Conservation (phyloP, 2,113 vertebrate genomes). For the Dolichotis patagonum region DNA sequence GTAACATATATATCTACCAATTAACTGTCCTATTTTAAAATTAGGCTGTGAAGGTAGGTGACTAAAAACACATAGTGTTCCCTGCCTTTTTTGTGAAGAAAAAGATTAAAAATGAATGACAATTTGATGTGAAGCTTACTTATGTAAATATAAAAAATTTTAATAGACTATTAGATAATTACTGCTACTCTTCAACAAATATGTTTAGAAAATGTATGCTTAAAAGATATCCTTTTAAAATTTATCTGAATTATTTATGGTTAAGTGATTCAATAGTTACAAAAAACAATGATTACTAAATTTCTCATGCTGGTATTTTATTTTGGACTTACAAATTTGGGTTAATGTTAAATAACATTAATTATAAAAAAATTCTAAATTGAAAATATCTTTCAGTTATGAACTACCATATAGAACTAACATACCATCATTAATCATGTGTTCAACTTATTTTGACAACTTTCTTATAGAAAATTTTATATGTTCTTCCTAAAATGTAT, state of each 20-base stretch:
- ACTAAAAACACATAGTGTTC: neutral
- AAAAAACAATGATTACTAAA: neutral
- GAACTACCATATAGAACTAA: neutral
- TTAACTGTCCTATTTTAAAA: neutral
- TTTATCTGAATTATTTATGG: constrained; percentile 9
- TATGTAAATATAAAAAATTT: constrained; percentile 3
- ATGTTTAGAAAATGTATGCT: neutral
- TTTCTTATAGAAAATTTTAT: constrained; percentile 1
- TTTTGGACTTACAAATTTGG: constrained; percentile 25
- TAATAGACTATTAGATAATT: neutral
- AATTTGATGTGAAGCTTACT: neutral
- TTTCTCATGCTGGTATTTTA: constrained; percentile 7
- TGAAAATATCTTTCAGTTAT: constrained; percentile 30
- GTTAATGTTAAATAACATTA: neutral
- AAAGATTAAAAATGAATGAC: constrained; percentile 38
- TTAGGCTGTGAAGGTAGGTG: neutral
- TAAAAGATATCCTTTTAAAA: neutral
- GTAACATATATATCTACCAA: neutral
- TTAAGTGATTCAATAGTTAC: neutral
- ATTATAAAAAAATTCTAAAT: constrained; percentile 48
- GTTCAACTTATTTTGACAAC: neutral
- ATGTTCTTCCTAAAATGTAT: neutral
- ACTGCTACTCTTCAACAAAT: neutral
- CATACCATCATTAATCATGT: neutral
- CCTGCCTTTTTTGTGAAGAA: neutral